phyloP scores from a whole-genome alignment of 2,888 invertebrate species.

The Torymus tubicola region DNA sequence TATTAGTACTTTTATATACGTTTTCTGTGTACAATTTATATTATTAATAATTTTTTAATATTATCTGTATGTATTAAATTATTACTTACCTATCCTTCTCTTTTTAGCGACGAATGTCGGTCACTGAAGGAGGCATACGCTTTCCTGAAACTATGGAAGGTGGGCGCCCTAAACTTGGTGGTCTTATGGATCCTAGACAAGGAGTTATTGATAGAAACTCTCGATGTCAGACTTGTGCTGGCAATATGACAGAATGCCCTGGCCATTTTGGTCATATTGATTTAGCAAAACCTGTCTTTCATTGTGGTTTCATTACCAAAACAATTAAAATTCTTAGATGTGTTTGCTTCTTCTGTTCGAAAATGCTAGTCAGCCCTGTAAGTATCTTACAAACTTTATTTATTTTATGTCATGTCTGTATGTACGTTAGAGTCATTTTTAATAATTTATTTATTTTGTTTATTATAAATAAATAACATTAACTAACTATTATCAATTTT shows the following conservation, averaged over 20 bases:
- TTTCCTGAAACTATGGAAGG: constrained; percentile 99
- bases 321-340: constrained; percentile 98
- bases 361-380: constrained; percentile 89
- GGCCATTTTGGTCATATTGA: constrained; percentile 99
- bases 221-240: constrained; percentile 96
- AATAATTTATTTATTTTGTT: neutral
- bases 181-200: constrained; percentile 99
- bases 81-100: constrained; percentile 9
- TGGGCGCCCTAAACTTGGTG: constrained; percentile 97
- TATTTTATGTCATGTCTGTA: neutral
- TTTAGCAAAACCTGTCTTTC: constrained; percentile 98
- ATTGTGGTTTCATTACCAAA: constrained; percentile 98
- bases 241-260: constrained; percentile 99
- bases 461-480: too few relatives aligned
- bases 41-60: neutral
- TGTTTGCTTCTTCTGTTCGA: constrained; percentile 99
- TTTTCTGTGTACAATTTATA: neutral
- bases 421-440: too few relatives aligned
- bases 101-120: constrained; percentile 96
- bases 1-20: too few relatives aligned
- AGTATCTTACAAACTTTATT: constrained; percentile 29
- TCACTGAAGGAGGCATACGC: constrained; percentile 96
- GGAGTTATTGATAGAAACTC: constrained; percentile 97
- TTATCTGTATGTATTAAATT: constrained; percentile 9
- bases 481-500: constrained; percentile 26